A percentile compares a stretch with the other conserved stretches of the same genome.
Evolutionary conservation across 2,888 invertebrate species (phyloP).

Genomic region (Gymnoscelis rufifasciata): DNA sequence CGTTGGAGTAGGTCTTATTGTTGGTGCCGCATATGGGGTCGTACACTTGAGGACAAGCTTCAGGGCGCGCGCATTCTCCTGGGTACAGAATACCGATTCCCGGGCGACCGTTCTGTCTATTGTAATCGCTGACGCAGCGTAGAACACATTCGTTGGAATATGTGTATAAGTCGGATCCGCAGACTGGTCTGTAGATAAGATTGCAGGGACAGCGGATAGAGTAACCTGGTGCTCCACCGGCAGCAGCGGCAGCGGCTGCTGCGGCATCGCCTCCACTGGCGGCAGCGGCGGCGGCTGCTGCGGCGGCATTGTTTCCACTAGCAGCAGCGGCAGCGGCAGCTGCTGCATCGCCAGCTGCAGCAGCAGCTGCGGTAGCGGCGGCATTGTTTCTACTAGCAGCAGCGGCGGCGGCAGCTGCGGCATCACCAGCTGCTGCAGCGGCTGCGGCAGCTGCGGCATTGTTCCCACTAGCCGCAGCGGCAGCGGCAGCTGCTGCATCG

Average conservation of each 20-base stretch:
- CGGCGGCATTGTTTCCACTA: too few relatives aligned
- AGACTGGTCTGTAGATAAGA: conserved; percentile 30
- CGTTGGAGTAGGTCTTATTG: conserved; percentile 81
- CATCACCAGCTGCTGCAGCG: too few relatives aligned
- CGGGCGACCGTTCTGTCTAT: conserved; percentile 6
- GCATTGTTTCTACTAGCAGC: neutral
- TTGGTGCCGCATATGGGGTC: conserved; percentile 83
- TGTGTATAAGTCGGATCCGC: conserved; percentile 38
- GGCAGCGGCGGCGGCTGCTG: neutral
- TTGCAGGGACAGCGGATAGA: conserved; percentile 10
- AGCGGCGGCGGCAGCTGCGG: too few relatives aligned
- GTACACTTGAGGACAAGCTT: conserved; percentile 23
- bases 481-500: neutral
- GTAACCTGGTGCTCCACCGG: neutral
- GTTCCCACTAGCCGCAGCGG: neutral
- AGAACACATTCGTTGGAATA: conserved; percentile 37
- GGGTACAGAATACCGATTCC: conserved; percentile 14
- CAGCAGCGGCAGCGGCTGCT: neutral
- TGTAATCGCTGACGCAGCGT: conserved; percentile 29
- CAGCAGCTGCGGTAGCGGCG: conserved; percentile 2
- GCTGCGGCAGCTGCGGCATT: neutral
- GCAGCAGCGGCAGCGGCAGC: conserved; percentile 2
- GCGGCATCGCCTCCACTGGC: neutral
- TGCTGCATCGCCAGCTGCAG: neutral
- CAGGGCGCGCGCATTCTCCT: conserved; percentile 31